Evolutionary conservation across 2,113 vertebrate species (phyloP).

Genomic region (Microtus ochrogaster): DNA sequence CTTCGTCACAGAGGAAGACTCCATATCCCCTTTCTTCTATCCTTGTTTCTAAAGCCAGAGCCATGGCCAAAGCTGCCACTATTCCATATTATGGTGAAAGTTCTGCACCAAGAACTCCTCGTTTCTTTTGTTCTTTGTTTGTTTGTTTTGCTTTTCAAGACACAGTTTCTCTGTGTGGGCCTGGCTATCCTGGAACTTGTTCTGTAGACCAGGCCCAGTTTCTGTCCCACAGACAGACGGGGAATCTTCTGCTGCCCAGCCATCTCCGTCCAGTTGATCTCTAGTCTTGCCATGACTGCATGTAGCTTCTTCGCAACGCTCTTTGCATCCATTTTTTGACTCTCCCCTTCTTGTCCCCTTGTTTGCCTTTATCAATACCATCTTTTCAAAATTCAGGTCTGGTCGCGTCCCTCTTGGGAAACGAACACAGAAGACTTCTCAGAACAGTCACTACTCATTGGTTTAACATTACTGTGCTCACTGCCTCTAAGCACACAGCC

Average conservation of each 20-base stretch:
- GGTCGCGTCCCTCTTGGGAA: background rate
- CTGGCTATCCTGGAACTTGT: background rate
- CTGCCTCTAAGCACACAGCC: background rate
- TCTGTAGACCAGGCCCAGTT: background rate
- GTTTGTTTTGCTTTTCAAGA: background rate
- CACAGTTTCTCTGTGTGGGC: background rate
- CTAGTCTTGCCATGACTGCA: no score
- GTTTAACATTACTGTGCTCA: no score
- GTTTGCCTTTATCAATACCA: background rate
- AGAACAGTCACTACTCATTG: no score
- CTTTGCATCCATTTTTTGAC: background rate
- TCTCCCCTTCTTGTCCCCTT: background rate
- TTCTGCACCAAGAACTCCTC: background rate
- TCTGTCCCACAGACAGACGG: background rate
- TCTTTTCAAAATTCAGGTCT: background rate
- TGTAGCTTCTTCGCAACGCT: background rate
- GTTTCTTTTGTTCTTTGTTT: background rate
- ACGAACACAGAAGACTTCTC: background rate
- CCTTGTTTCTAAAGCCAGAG: background rate
- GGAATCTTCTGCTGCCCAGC: background rate
- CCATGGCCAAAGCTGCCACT: background rate
- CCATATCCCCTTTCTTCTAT: background rate
- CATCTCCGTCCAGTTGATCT: background rate
- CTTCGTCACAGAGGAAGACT: background rate
- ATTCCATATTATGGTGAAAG: background rate